Evolutionary conservation across 1,140 invertebrate species (phyloP).

Genomic region (Drosophila kepulauana): DNA sequence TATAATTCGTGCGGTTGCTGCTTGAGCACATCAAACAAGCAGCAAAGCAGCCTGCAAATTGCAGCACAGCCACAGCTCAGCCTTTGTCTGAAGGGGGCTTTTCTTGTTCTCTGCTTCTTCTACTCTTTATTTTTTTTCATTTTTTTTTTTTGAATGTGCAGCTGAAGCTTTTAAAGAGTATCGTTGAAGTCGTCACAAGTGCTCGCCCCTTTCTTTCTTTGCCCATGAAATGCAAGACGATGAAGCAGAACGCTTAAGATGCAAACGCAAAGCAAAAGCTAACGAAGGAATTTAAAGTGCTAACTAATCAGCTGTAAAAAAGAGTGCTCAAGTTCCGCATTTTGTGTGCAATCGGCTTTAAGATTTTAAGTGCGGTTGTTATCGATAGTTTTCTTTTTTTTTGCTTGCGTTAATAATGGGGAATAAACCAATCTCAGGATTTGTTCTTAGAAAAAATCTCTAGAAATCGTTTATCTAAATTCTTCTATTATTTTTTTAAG

Average conservation of each 20-base stretch:
- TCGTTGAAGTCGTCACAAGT: constrained; percentile 30
- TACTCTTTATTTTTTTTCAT: background rate
- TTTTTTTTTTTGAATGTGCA: constrained; percentile 25
- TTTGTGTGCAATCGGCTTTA: constrained; percentile 1
- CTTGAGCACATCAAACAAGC: constrained; percentile 23
- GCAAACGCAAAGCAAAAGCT: constrained; percentile 11
- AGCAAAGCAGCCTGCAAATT: constrained; percentile 35
- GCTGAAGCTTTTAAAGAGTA: constrained; percentile 36
- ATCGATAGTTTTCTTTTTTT: constrained; percentile 1
- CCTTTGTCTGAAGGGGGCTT: constrained; percentile 18
- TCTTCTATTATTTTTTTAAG: too few species aligned
- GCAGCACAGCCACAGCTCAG: constrained; percentile 31
- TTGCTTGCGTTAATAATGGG: background rate
- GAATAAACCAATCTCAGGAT: too few species aligned
- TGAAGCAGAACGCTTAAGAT: constrained; percentile 13
- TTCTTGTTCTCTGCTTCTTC: constrained; percentile 4
- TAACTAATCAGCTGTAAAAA: constrained; percentile 23
- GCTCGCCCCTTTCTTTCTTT: constrained; percentile 2
- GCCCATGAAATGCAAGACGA: constrained; percentile 8
- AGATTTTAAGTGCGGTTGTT: background rate
- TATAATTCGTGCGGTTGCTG: constrained; percentile 47
- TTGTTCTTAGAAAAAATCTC: too few species aligned
- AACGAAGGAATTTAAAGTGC: constrained; percentile 7
- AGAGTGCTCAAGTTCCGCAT: constrained; percentile 5
- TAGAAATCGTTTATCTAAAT: too few species aligned